phyloP scores from a whole-genome alignment of 2,113 vertebrate species.

The Polypterus bichir region DNA sequence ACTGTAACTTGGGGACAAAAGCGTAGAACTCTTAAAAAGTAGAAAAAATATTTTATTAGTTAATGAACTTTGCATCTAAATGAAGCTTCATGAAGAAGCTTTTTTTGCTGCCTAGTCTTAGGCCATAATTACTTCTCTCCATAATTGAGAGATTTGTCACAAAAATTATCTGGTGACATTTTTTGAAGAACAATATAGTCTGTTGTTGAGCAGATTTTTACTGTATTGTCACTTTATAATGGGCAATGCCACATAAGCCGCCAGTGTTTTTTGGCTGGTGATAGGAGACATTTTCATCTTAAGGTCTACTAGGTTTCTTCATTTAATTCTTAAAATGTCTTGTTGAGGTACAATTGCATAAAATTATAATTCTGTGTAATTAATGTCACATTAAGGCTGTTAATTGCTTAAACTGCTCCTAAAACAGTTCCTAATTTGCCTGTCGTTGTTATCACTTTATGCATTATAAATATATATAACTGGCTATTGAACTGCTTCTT shows the following conservation, averaged over 20 bases:
- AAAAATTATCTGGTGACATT: conserved; percentile 14
- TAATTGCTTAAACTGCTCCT: too few species aligned
- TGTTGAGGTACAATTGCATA: background rate
- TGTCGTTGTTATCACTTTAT: too few species aligned
- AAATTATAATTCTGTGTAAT: background rate
- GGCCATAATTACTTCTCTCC: conserved; percentile 4
- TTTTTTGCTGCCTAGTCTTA: conserved; percentile 6
- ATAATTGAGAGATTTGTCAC: conserved; percentile 7
- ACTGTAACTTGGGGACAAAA: conserved; percentile 13
- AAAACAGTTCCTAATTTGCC: too few species aligned
- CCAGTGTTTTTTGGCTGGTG: conserved; percentile 8
- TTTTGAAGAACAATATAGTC: conserved; percentile 11
- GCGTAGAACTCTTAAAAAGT: background rate
- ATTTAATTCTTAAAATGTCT: background rate
- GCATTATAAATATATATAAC: background rate
- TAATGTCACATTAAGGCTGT: background rate
- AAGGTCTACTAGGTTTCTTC: background rate
- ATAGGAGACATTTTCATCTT: conserved; percentile 4
- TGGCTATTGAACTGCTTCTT: background rate
- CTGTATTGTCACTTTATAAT: conserved; percentile 11
- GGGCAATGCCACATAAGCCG: conserved; percentile 7
- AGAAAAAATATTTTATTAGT: background rate
- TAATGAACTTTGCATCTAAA: conserved; percentile 1
- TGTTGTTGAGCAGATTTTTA: conserved; percentile 19
- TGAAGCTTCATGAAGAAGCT: conserved; percentile 9